Conservation (phyloP, 2,888 invertebrate species). For the Ganaspis brasiliensis region DNA sequence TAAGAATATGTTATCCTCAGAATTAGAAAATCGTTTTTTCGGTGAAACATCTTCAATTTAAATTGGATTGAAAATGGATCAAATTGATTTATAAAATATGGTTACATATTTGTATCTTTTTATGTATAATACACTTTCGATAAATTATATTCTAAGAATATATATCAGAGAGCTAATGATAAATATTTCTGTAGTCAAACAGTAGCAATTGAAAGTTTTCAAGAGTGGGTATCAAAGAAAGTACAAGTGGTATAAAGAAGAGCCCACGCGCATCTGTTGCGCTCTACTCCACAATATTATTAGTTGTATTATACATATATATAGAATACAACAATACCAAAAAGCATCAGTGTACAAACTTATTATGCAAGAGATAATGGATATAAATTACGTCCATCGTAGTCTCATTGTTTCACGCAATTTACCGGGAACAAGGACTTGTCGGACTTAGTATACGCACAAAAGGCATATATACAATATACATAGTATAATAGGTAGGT, state of each 20-base stretch:
- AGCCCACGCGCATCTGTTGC: slow-evolving; percentile 1
- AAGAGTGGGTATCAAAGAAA: slow-evolving; percentile 25
- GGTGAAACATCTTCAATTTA: no score
- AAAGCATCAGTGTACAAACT: slow-evolving; percentile 22
- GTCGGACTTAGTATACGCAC: slow-evolving; percentile 7
- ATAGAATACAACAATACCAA: background rate
- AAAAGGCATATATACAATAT: background rate
- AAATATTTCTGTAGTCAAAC: background rate
- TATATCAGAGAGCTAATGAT: no score
- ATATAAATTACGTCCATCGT: slow-evolving; percentile 23
- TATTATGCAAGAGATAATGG: slow-evolving; percentile 32
- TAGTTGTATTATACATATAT: background rate
- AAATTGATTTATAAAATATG: no score
- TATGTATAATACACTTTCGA: no score
- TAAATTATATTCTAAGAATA: no score
- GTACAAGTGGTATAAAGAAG: slow-evolving; percentile 14
- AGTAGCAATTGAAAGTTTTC: slow-evolving; percentile 5
- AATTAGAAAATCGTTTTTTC: no score
- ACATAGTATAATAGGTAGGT: background rate
- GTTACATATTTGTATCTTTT: no score
- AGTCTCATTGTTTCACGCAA: slow-evolving; percentile 32
- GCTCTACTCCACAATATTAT: slow-evolving; percentile 23
- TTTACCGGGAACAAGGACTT: slow-evolving; percentile 12
- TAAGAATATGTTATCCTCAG: no score
- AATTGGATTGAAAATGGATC: no score